Conservation (phyloP, 64 coral and sea anemone species). For the Acropora yongei region DNA sequence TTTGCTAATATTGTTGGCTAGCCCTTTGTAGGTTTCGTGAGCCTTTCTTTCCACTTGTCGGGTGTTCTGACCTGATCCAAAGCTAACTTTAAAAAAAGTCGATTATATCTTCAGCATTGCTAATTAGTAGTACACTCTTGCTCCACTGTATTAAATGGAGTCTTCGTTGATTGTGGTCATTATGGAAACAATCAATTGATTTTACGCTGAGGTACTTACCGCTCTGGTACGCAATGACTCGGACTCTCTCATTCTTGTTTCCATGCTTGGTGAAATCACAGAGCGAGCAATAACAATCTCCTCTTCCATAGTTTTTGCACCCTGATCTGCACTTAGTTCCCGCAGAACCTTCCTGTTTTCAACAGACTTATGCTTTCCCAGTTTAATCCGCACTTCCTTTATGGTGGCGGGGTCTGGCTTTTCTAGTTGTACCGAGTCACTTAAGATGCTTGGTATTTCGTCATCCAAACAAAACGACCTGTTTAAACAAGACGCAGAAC, state of each 20-base stretch:
- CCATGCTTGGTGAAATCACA: constrained; percentile 10
- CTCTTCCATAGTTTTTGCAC: not conserved
- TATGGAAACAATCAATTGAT: too few relatives aligned
- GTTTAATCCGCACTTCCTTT: constrained; percentile 8
- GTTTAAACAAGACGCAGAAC: not conserved
- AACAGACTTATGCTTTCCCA: constrained; percentile 8
- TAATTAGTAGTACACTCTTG: too few relatives aligned
- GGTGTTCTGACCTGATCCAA: too few relatives aligned
- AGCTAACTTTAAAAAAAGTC: too few relatives aligned
- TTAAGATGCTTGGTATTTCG: not conserved
- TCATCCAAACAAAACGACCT: not conserved
- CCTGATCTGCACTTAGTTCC: not conserved
- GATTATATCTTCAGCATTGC: too few relatives aligned
- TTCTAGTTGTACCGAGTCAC: not conserved
- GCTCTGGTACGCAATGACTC: constrained; percentile 26
- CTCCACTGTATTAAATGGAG: too few relatives aligned
- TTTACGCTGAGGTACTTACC: not conserved
- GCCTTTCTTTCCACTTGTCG: too few relatives aligned
- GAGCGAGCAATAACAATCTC: constrained; percentile 15
- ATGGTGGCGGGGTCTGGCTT: not conserved
- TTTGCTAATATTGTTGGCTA: too few relatives aligned
- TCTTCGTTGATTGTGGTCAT: too few relatives aligned
- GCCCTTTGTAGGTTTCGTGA: too few relatives aligned
- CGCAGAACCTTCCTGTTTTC: constrained; percentile 17
- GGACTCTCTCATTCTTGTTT: constrained; percentile 19